phyloP scores from a whole-genome alignment of 2,888 invertebrate species.

The Glyphotaelius pellucidus region DNA sequence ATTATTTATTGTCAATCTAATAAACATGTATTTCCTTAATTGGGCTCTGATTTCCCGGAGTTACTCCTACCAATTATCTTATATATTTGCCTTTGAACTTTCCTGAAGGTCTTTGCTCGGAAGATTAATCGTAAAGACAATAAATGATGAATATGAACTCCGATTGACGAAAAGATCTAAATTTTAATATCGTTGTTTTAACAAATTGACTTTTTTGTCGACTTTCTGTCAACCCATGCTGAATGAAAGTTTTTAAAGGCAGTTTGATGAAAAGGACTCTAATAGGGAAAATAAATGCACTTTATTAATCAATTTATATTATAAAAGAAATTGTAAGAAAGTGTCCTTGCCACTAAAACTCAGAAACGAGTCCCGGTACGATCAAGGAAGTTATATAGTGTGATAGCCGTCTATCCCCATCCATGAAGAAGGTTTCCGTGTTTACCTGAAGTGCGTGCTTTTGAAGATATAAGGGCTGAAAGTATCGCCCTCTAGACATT shows the following conservation, averaged over 20 bases:
- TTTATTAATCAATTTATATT: too few relatives aligned
- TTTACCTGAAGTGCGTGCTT: too few relatives aligned
- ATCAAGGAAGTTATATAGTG: too few relatives aligned
- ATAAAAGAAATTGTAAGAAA: too few relatives aligned
- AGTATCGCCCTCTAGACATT: too few relatives aligned
- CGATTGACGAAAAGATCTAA: not conserved
- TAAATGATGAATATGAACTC: slow-evolving; percentile 4
- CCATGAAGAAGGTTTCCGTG: too few relatives aligned
- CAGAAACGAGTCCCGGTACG: too few relatives aligned
- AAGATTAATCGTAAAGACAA: not conserved
- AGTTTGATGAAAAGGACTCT: not conserved
- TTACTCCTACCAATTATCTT: not conserved
- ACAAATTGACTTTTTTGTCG: not conserved
- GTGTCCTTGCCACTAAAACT: too few relatives aligned
- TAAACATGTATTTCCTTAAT: not conserved
- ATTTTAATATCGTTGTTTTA: not conserved
- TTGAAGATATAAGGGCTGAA: too few relatives aligned
- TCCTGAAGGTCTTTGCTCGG: not conserved
- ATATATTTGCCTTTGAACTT: slow-evolving; percentile 1
- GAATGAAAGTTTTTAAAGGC: not conserved
- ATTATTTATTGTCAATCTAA: too few relatives aligned
- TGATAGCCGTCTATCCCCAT: too few relatives aligned
- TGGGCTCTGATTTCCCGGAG: not conserved
- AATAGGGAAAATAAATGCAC: too few relatives aligned
- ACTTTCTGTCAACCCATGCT: not conserved